Percentiles rank a stretch among this genome's conserved stretches.
Conservation (phyloP, 2,888 invertebrate genomes). For the Leptopilina myrica region DNA sequence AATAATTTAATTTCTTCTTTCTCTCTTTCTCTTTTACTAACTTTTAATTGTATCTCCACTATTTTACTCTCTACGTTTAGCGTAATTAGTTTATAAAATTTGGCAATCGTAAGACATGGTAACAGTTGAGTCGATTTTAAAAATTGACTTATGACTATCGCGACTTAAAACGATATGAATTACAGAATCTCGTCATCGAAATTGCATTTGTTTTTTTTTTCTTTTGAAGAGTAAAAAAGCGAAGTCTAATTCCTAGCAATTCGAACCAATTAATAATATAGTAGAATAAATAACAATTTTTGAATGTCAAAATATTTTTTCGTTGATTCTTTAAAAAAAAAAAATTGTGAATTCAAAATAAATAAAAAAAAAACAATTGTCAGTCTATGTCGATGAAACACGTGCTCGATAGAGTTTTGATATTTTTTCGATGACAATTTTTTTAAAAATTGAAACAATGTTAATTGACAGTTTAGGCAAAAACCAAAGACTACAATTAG, state of each 20-base stretch:
- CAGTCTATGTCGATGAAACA: constrained; percentile 17
- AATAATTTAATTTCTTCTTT: not conserved
- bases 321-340: constrained; percentile 9
- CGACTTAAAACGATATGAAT: constrained; percentile 27
- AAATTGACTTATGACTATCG: constrained; percentile 27
- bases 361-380: constrained; percentile 4
- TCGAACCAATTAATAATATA: no score
- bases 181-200: constrained; percentile 20
- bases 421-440: constrained; percentile 15
- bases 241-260: not conserved
- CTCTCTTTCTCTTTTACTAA: no score
- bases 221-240: constrained; percentile 17
- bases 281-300: not conserved
- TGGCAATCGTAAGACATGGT: constrained; percentile 38
- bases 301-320: not conserved
- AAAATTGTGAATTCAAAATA: constrained; percentile 11
- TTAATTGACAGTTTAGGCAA: constrained; percentile 36
- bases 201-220: not conserved
- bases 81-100: constrained; percentile 35
- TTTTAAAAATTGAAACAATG: not conserved
- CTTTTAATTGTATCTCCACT: not conserved
- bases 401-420: not conserved
- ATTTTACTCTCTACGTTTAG: constrained; percentile 24
- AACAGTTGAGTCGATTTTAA: constrained; percentile 29
- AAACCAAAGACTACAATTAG: not conserved